Base-by-base conservation (phyloP, 2,113 vertebrate species). In the Oncorhynchus mykiss region DNA sequence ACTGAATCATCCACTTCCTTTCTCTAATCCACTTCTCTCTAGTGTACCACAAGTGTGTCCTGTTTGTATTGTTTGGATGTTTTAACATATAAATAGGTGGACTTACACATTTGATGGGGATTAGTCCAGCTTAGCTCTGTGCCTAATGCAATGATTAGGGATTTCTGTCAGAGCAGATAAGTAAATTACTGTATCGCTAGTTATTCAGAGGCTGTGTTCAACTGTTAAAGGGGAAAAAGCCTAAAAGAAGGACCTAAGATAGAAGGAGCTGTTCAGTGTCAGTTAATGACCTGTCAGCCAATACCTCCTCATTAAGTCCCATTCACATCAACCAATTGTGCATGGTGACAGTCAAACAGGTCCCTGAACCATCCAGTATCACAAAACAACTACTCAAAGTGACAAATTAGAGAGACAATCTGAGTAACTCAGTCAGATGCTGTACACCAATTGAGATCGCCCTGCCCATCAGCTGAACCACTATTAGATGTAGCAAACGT, bases 91-190 rank as follows among this genome's bases (percentile, higher is more conserved):
- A 88, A 90, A 91, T 89, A 83, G 64, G 75, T 84, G 84, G 87
- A 88, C 84, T 90, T 91, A 84, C 84, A 84, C 91, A 84, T 93
- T 91, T 92, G 90, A 88, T 85, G 85, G 82, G 89, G 92, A 92
- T 93, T 92, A 93, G 83, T 71, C 74, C 75, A 82, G 90, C 75
- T 92, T 89, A 91, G 91, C 89, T 86, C 84, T 85, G 82, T 90
- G 85, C 57, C 85, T 91, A 92, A 91, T 90, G 89, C 88, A 85
- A 86, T 90, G 91, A 93, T 93, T 85, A 88, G 91, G 91, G 88
- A 90, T 90, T 92, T 92, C 90, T 93, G 91, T 82, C 80, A 74
- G 79, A 51, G 84, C 67, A 89, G 92, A 93, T 92, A 93, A 92
- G 89, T 91, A 81, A 90, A 90, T 90, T 45, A 45, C 39, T 45